Evolutionary conservation across 2,113 vertebrate species (phyloP).

Genomic region (Calypte anna): DNA sequence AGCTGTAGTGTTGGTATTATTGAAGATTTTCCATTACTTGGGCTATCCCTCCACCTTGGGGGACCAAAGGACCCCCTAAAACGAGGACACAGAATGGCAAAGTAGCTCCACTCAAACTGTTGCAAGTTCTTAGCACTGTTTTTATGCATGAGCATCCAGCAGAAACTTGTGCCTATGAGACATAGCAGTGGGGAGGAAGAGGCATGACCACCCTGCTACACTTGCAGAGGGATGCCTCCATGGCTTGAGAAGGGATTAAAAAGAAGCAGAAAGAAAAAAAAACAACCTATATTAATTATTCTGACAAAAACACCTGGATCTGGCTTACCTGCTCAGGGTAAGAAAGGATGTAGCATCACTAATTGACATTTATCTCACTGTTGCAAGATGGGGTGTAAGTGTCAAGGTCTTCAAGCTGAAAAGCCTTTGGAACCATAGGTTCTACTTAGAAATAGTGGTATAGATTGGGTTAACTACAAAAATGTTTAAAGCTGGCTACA

Average conservation of each 20-base stretch:
- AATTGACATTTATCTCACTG: background rate
- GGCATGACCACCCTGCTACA: background rate
- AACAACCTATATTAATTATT: no score
- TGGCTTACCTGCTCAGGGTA: background rate
- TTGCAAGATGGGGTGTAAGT: background rate
- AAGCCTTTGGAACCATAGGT: background rate
- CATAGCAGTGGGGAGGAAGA: rapidly evolving
- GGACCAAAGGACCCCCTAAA: background rate
- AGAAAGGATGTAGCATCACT: background rate
- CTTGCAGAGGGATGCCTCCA: rapidly evolving
- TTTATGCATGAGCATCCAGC: background rate
- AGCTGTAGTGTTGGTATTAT: background rate
- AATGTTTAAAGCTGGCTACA: background rate
- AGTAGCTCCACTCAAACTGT: background rate
- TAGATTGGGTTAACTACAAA: background rate
- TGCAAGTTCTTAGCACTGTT: background rate
- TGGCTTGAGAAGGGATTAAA: background rate
- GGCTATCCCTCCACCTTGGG: background rate
- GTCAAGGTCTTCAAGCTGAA: background rate
- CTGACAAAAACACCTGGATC: background rate
- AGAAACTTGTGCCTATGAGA: rapidly evolving
- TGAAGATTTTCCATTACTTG: background rate
- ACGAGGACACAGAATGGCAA: background rate
- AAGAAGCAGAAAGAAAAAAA: background rate
- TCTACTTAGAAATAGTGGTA: background rate